Evolutionary conservation across 2,888 invertebrate genomes (phyloP).

Genomic region (Epistrophe grossulariae): DNA sequence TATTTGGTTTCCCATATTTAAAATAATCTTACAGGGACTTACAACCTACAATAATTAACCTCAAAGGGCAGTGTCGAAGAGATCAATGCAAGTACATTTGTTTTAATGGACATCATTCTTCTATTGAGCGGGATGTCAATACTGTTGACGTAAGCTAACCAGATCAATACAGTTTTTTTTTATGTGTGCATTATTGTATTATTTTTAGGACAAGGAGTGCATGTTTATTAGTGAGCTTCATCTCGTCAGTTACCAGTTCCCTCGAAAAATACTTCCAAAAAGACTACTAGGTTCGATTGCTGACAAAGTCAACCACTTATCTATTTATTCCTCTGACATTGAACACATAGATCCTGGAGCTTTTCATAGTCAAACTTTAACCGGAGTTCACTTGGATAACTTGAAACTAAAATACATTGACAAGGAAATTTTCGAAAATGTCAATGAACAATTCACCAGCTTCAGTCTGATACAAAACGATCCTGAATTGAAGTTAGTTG

Average conservation of each 20-base stretch:
- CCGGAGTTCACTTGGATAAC: conserved; percentile 77
- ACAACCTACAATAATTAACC: not conserved
- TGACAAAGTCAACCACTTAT: conserved; percentile 74
- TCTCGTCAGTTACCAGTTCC: conserved; percentile 79
- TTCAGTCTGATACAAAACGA: conserved; percentile 78
- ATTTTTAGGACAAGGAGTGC: conserved; percentile 72
- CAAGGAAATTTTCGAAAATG: conserved; percentile 76
- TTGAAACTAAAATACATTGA: conserved; percentile 75
- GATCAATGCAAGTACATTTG: conserved; percentile 54
- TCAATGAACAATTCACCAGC: conserved; percentile 64
- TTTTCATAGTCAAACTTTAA: conserved; percentile 78
- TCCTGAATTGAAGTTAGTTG: conserved; percentile 62
- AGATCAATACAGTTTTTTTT: not conserved
- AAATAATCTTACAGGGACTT: conserved; percentile 4
- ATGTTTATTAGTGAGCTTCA: conserved; percentile 77
- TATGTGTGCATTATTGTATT: not conserved
- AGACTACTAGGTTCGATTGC: conserved; percentile 78
- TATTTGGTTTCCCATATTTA: not conserved
- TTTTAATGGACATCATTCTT: conserved; percentile 24
- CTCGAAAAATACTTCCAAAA: conserved; percentile 71
- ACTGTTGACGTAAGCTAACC: conserved; percentile 26
- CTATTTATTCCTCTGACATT: conserved; percentile 77
- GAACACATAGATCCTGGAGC: conserved; percentile 77
- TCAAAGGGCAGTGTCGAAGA: conserved; percentile 2
- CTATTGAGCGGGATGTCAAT: conserved; percentile 17